These are phyloP conservation scores for Euzophera pinguis DNA, from an alignment of 2,888 invertebrate species.

Conservation along the genomic window DNA sequence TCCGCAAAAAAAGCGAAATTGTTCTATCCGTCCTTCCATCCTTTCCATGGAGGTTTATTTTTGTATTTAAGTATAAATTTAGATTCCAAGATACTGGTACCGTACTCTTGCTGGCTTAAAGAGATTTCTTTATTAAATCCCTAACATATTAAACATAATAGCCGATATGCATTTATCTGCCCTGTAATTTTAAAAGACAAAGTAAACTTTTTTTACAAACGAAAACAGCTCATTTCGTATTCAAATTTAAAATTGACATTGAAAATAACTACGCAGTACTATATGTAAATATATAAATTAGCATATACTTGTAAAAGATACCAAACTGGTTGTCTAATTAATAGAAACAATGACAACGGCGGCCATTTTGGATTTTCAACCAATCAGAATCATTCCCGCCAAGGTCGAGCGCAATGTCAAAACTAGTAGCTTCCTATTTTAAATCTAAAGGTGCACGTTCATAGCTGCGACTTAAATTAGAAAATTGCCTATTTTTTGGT, in stretches of 20 bases:
- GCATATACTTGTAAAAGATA: conserved; percentile 48
- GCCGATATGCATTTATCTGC: no score
- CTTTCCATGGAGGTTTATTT: no score
- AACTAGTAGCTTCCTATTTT: conserved; percentile 68
- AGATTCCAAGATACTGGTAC: no score
- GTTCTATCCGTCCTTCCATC: no score
- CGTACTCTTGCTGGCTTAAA: no score
- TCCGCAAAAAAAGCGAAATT: no score
- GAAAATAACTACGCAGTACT: conserved; percentile 26
- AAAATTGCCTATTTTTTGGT: no score
- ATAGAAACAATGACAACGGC: conserved; percentile 62
- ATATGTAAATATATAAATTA: conserved; percentile 26
- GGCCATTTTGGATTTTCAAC: conserved; percentile 64
- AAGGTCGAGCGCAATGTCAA: conserved; percentile 76
- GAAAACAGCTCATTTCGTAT: conserved; percentile 6
- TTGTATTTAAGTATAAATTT: no score
- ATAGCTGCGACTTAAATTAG: neutral
- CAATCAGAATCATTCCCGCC: conserved; percentile 52
- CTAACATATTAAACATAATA: no score
- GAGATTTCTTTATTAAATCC: no score
- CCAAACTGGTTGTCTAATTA: conserved; percentile 73
- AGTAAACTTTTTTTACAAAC: neutral
- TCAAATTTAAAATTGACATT: conserved; percentile 15
- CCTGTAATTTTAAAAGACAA: no score
- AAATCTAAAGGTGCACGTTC: conserved; percentile 18